These are phyloP conservation scores for Celastrina argiolus DNA, from an alignment of 2,888 invertebrate species.

Conservation along the genomic window DNA sequence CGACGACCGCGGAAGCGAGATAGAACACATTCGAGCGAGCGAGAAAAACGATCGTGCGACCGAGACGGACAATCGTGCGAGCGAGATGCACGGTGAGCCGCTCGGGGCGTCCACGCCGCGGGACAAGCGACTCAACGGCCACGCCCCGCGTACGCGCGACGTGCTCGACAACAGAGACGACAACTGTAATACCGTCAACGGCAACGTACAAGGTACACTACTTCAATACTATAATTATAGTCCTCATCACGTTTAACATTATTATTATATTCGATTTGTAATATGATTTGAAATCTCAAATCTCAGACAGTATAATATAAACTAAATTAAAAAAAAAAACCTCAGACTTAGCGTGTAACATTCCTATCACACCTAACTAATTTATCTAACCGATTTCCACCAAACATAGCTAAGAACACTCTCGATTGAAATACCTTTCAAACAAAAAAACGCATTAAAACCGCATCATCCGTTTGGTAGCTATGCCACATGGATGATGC, in stretches of 20 bases:
- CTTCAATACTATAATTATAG: not conserved
- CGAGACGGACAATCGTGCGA: not conserved
- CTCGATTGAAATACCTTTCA: too few relatives aligned
- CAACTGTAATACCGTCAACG: slow-evolving; percentile 51
- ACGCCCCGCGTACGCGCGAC: slow-evolving; percentile 33
- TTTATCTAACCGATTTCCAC: too few relatives aligned
- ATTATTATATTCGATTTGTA: too few relatives aligned
- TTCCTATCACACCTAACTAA: too few relatives aligned
- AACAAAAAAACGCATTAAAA: too few relatives aligned
- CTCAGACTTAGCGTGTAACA: too few relatives aligned
- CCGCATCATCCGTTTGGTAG: too few relatives aligned
- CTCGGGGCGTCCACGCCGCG: slow-evolving; percentile 52
- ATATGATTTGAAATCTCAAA: too few relatives aligned
- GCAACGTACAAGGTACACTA: slow-evolving; percentile 56
- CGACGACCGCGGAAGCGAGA: not conserved
- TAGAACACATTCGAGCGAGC: not conserved
- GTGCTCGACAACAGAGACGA: slow-evolving; percentile 37
- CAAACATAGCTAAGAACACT: too few relatives aligned
- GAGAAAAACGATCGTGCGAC: not conserved
- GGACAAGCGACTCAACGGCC: slow-evolving; percentile 48
- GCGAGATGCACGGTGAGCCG: slow-evolving; percentile 31
- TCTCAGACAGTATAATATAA: too few relatives aligned
- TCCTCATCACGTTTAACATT: not conserved
- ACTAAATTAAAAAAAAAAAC: too few relatives aligned
- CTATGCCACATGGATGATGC: too few relatives aligned